Evolutionary conservation across 2,888 invertebrate genomes (phyloP).

Genomic region (Scaptomyza polygonia): DNA sequence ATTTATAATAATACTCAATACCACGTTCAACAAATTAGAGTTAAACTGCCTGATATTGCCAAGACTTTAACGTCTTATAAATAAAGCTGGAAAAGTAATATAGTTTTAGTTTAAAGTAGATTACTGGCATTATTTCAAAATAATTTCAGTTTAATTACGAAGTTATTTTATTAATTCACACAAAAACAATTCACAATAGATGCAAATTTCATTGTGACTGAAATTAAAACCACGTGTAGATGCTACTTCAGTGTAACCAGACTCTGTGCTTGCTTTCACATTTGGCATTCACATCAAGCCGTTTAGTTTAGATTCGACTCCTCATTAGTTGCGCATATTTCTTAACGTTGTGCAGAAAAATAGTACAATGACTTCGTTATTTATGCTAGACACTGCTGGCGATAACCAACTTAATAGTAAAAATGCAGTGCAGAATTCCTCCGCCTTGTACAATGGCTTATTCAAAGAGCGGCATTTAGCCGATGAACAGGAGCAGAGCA

Average conservation of each 20-base stretch:
- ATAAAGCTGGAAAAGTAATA: slow-evolving; percentile 25
- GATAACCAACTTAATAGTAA: slow-evolving; percentile 66
- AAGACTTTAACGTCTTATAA: slow-evolving; percentile 36
- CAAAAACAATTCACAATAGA: too few species aligned
- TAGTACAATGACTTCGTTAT: slow-evolving; percentile 70
- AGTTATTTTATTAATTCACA: slow-evolving; percentile 16
- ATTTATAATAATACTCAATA: slow-evolving; percentile 45
- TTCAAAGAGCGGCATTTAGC: slow-evolving; percentile 8
- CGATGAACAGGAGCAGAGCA: slow-evolving; percentile 16
- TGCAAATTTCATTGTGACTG: too few species aligned
- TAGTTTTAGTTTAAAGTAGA: slow-evolving; percentile 5
- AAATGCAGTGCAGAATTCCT: slow-evolving; percentile 6
- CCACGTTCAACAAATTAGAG: neutral
- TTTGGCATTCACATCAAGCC: slow-evolving; percentile 24
- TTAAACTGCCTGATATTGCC: neutral
- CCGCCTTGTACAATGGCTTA: slow-evolving; percentile 26
- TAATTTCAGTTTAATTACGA: slow-evolving; percentile 15
- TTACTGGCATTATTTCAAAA: slow-evolving; percentile 49
- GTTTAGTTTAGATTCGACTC: slow-evolving; percentile 1
- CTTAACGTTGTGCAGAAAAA: slow-evolving; percentile 1
- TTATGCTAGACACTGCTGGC: slow-evolving; percentile 79
- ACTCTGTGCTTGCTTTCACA: neutral
- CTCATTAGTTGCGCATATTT: slow-evolving; percentile 31
- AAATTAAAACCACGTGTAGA: slow-evolving; percentile 61
- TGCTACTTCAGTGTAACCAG: slow-evolving; percentile 23